These are phyloP conservation scores for Exephanes ischioxanthus DNA, from an alignment of 2,888 invertebrate genomes.

Conservation along the genomic window DNA sequence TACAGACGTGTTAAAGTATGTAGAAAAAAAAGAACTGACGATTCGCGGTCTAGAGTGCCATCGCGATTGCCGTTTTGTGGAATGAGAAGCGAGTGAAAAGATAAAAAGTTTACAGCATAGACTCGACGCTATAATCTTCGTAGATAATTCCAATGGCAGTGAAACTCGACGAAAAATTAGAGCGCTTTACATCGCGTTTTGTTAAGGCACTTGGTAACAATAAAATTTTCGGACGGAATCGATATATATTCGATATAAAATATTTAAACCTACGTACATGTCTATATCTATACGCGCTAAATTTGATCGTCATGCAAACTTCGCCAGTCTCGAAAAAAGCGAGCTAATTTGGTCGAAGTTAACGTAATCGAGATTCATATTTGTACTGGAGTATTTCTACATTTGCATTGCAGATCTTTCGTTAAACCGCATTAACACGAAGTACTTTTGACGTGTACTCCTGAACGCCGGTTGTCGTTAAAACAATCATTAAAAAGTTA, in stretches of 20 bases:
- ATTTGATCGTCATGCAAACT: constrained; percentile 37
- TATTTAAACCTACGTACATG: constrained; percentile 63
- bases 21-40: not conserved
- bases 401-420: constrained; percentile 10
- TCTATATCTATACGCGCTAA: constrained; percentile 28
- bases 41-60: not conserved
- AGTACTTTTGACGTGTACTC: not conserved
- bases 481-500: constrained; percentile 17
- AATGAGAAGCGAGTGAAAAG: not conserved
- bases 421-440: not conserved
- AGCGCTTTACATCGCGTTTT: constrained; percentile 50
- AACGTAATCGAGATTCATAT: constrained; percentile 41
- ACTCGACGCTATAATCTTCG: not conserved
- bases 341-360: constrained; percentile 14
- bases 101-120: not conserved
- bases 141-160: not conserved
- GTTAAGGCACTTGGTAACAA: constrained; percentile 66
- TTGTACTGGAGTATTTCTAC: constrained; percentile 51
- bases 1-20: not conserved
- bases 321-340: not conserved
- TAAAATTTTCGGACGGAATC: constrained; percentile 58
- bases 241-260: constrained; percentile 38
- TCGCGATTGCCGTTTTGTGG: not conserved
- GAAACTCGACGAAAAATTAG: constrained; percentile 2
- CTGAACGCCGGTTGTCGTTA: not conserved